Percentiles rank a stretch among this genome's conserved stretches.
phyloP scores from a whole-genome alignment of 1,140 invertebrate species.

The Hirudo medicinalis region DNA sequence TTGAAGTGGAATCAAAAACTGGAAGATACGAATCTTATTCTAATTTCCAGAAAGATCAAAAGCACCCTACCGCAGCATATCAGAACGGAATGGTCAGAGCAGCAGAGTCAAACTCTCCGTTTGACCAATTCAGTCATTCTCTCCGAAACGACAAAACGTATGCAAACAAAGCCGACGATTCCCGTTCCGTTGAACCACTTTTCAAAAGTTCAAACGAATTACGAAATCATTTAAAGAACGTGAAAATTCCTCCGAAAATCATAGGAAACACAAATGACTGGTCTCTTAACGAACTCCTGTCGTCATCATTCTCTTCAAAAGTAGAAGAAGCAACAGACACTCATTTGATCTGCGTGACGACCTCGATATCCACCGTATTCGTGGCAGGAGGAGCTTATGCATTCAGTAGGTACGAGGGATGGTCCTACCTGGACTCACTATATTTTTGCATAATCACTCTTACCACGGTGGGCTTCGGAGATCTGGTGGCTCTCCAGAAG shows the following conservation, averaged over 20 bases:
- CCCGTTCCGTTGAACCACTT: no score
- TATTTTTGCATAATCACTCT: slow-evolving; percentile 98
- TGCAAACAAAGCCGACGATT: no score
- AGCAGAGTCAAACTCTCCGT: background rate
- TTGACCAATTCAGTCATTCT: background rate
- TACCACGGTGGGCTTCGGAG: slow-evolving; percentile 79
- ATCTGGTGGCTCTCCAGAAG: slow-evolving; percentile 62
- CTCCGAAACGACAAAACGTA: no score
- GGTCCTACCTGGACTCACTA: slow-evolving; percentile 94
- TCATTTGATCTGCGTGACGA: slow-evolving; percentile 50
- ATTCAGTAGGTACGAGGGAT: slow-evolving; percentile 86
- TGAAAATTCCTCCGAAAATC: no score
- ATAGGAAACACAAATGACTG: no score
- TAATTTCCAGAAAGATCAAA: no score
- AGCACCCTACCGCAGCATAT: background rate
- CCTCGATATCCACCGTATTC: slow-evolving; percentile 72
- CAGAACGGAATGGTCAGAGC: background rate
- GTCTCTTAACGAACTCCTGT: no score
- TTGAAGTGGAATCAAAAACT: no score
- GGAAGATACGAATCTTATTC: no score
- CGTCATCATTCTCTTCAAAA: slow-evolving; percentile 42
- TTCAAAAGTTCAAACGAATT: no score
- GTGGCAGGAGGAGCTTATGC: slow-evolving; percentile 87
- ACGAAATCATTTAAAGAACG: no score
- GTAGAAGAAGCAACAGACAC: slow-evolving; percentile 60